These are phyloP conservation scores for Anaspis maculata DNA, from an alignment of 2,888 invertebrate species.

Conservation along the genomic window DNA sequence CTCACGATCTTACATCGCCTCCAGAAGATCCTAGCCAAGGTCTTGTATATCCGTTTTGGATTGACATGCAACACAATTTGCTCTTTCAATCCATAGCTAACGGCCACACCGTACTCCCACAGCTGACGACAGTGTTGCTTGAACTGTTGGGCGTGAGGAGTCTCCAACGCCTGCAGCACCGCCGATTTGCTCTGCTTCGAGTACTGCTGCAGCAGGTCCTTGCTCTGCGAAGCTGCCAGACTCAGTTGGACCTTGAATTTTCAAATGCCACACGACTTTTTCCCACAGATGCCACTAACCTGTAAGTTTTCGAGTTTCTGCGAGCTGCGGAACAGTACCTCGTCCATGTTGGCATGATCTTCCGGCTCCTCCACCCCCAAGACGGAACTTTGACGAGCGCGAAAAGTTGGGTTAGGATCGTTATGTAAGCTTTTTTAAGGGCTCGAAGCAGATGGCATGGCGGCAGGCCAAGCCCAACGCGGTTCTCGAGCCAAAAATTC, in stretches of 20 bases:
- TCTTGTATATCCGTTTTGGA: slow-evolving; percentile 26
- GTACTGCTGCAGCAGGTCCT: slow-evolving; percentile 27
- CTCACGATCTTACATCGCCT: slow-evolving; percentile 34
- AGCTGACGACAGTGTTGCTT: slow-evolving; percentile 23
- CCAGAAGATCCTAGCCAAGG: slow-evolving; percentile 25
- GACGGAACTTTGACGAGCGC: no score
- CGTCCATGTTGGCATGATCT: slow-evolving; percentile 38
- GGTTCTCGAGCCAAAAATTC: no score
- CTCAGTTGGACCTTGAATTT: slow-evolving; percentile 32
- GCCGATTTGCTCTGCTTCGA: slow-evolving; percentile 25
- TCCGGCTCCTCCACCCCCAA: no score
- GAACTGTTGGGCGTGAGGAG: slow-evolving; percentile 22
- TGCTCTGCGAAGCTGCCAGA: slow-evolving; percentile 29
- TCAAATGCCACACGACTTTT: no score
- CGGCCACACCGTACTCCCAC: slow-evolving; percentile 19
- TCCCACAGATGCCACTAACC: slow-evolving; percentile 21
- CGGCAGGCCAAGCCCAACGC: no score
- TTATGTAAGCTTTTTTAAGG: no score
- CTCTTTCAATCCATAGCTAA: slow-evolving; percentile 23
- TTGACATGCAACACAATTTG: slow-evolving; percentile 21
- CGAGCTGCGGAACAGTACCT: slow-evolving; percentile 33
- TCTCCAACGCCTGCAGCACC: slow-evolving; percentile 26
- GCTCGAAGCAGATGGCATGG: no score
- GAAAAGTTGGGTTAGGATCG: no score
- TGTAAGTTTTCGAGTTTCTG: slow-evolving; percentile 36